Evolutionary conservation across 2,113 vertebrate species (phyloP).

Genomic region (Callithrix jacchus): DNA sequence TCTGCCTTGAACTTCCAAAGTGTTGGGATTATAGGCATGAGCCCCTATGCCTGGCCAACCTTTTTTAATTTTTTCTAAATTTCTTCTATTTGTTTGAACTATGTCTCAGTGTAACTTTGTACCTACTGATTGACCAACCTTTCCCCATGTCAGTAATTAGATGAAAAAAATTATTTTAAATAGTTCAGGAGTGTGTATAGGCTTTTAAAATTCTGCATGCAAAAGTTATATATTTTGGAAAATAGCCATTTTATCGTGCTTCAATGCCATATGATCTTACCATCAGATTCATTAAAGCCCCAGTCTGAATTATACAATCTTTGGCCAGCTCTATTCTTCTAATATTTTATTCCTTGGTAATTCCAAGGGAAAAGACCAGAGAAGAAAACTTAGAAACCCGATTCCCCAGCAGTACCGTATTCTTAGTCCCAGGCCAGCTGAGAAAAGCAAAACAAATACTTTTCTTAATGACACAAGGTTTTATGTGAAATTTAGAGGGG

Average conservation of each 20-base stretch:
- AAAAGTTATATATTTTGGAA: neutral
- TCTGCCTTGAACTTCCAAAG: too few species aligned
- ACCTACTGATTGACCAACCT: too few species aligned
- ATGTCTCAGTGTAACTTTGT: neutral
- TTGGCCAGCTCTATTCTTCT: neutral
- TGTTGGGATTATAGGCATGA: too few species aligned
- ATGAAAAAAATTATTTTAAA: neutral
- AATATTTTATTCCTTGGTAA: neutral
- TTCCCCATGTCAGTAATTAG: neutral
- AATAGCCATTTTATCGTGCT: neutral
- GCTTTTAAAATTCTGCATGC: neutral
- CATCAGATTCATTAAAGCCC: neutral
- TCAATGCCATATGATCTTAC: neutral
- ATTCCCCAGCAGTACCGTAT: neutral
- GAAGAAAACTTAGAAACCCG: neutral
- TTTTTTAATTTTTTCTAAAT: neutral
- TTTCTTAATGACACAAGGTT: neutral
- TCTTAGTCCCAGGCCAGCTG: neutral
- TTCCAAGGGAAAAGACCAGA: neutral
- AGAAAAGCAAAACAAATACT: neutral
- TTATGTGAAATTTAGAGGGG: neutral
- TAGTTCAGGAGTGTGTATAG: neutral
- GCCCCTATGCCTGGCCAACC: too few species aligned
- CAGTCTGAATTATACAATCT: neutral
- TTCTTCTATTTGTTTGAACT: neutral